Base-by-base conservation (phyloP, 2,113 vertebrate species). In the Marcusenius ussheri region DNA sequence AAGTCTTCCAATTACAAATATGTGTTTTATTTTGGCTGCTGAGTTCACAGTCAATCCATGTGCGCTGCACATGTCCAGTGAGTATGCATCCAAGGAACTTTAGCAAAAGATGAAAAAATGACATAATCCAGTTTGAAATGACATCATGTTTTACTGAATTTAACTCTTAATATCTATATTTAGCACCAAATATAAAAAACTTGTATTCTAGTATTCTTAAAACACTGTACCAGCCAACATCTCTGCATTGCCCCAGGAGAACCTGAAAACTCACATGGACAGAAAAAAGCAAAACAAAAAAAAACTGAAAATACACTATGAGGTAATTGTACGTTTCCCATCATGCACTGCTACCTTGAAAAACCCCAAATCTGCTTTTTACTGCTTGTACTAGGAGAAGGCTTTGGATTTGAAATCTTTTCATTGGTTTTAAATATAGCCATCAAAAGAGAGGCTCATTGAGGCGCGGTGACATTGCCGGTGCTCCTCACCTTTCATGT, bases 401-500 rank as follows among this genome's bases (percentile, higher is more conserved):
- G 86, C 87, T 58, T 50, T 88, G 87, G 87, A 21, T 88, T 62
- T 88, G 58, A 62, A 88, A 88, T 53, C 51, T 88, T 50, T 62
- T 31, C 19, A 45, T 15, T 53, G 50, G 31, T 88, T 51, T 39
- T 88, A 56, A 88, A 88, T 53, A 88, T 90, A 93, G 92, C 94
- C 94, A 94, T 95, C 94, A 95, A 93, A 94, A 90, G 94, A 93
- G 93, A 91, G 93, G 90, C 94, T 94, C 92, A 93, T 91, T 91
- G 93, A 95, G 91, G 89, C 92, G 83, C 91, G 66, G 89, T 94
- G 93, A 94, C 94, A 94, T 92, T 90, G 92, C 92, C 91, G 90
- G 92, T 90, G 90, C 66, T 93, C 92, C 93, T 91, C 92, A 94
- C 94, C 94, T 94, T 95, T 95, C 93, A 94, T 95, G 94, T 94